Conservation (phyloP, 92 coral and sea anemone species). For the Heteractis magnifica region DNA sequence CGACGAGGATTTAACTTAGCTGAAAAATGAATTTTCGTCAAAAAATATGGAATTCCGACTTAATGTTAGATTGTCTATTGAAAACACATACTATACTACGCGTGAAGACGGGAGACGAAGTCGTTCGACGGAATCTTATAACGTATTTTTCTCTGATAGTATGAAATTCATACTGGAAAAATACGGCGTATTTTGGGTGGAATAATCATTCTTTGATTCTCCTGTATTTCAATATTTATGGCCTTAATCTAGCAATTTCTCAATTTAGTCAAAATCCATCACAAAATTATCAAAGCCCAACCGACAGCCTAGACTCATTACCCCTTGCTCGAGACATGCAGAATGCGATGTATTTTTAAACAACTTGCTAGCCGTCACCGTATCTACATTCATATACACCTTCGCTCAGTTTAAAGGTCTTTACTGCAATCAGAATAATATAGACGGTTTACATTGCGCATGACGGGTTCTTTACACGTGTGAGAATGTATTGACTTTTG, state of each 20-base stretch:
- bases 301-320: background rate
- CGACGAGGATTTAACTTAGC: background rate
- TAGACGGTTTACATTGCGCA: background rate
- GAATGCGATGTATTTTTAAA: background rate
- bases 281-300: background rate
- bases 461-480: background rate
- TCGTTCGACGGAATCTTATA: no score
- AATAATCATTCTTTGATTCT: background rate
- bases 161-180: no score
- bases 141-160: no score
- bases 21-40: background rate
- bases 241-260: background rate
- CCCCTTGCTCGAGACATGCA: background rate
- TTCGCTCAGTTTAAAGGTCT: background rate
- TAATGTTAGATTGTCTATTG: no score
- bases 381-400: background rate
- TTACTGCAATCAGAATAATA: background rate
- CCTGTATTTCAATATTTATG: background rate
- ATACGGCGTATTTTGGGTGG: no score
- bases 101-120: no score
- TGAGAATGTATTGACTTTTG: background rate
- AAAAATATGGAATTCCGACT: no score
- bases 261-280: background rate
- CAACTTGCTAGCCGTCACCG: background rate
- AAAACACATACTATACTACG: no score